phyloP scores from a whole-genome alignment of 1,140 invertebrate species.

The Drosophila kikkawai region DNA sequence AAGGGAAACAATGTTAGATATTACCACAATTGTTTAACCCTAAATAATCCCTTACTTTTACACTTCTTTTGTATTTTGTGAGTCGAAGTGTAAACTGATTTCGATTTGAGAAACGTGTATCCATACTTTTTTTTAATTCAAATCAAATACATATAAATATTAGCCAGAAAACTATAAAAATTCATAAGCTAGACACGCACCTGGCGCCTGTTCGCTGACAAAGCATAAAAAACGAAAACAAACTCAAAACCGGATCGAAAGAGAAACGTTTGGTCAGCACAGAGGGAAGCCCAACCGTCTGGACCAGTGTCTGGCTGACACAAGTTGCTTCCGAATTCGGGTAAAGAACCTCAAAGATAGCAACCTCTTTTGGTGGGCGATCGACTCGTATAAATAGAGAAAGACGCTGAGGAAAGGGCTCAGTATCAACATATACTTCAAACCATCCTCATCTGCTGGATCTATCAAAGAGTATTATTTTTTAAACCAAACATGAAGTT shows the following conservation, averaged over 20 bases:
- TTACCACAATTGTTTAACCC: no score
- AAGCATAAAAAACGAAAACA: conserved; percentile 21
- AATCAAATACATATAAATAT: conserved; percentile 4
- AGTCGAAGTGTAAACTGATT: background rate
- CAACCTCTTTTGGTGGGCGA: background rate
- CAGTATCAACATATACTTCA: conserved; percentile 12
- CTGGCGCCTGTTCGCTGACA: conserved; percentile 30
- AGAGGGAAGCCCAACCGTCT: conserved; percentile 47
- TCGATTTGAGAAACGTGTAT: conserved; percentile 4
- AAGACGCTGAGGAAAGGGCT: conserved; percentile 14
- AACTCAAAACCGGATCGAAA: conserved; percentile 38
- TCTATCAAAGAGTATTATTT: background rate
- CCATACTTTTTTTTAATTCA: background rate
- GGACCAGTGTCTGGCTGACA: conserved; percentile 35
- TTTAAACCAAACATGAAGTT: conserved; percentile 36
- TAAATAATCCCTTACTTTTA: background rate
- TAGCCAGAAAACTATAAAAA: conserved; percentile 18
- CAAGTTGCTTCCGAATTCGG: conserved; percentile 6
- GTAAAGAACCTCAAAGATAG: conserved; percentile 38
- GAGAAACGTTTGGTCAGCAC: conserved; percentile 23
- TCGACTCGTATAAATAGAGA: conserved; percentile 43
- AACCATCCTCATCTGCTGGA: conserved; percentile 7
- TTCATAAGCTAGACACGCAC: conserved; percentile 30
- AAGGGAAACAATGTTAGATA: no score
- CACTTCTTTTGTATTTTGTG: background rate